These are phyloP conservation scores for Clusia tigrina DNA, from an alignment of 2,888 invertebrate species.

Conservation along the genomic window DNA sequence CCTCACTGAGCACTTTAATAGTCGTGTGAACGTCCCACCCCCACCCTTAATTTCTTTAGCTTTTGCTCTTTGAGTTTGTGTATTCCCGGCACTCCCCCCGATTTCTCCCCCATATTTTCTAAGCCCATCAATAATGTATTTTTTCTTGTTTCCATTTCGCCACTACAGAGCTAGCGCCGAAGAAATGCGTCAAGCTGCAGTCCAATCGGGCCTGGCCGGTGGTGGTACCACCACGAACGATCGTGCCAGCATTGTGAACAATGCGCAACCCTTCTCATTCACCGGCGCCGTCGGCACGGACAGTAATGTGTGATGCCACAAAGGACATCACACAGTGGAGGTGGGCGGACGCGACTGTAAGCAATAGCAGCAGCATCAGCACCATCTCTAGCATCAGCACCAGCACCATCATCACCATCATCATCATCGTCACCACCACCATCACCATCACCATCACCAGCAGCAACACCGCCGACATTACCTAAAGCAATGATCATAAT, in stretches of 20 bases:
- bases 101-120: too few relatives aligned
- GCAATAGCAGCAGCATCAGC: conserved; percentile 27
- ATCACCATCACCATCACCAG: conserved; percentile 18
- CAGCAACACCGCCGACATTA: too few relatives aligned
- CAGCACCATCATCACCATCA: conserved; percentile 22
- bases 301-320: conserved; percentile 71
- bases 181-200: conserved; percentile 79
- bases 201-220: conserved; percentile 53
- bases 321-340: too few relatives aligned
- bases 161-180: conserved; percentile 76
- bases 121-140: too few relatives aligned
- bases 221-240: conserved; percentile 68
- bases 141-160: conserved; percentile 23
- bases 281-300: conserved; percentile 73
- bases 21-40: too few relatives aligned
- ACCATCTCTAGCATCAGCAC: too few relatives aligned
- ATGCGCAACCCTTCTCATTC: conserved; percentile 82
- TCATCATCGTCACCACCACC: background rate
- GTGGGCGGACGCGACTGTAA: background rate
- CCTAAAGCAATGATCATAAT: too few relatives aligned
- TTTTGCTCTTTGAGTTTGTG: too few relatives aligned
- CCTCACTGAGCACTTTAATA: too few relatives aligned
- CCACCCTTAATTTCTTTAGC: too few relatives aligned
- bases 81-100: too few relatives aligned
- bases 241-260: conserved; percentile 79